phyloP scores from a whole-genome alignment of 2,888 invertebrate species.

The Lasius fuliginosus region DNA sequence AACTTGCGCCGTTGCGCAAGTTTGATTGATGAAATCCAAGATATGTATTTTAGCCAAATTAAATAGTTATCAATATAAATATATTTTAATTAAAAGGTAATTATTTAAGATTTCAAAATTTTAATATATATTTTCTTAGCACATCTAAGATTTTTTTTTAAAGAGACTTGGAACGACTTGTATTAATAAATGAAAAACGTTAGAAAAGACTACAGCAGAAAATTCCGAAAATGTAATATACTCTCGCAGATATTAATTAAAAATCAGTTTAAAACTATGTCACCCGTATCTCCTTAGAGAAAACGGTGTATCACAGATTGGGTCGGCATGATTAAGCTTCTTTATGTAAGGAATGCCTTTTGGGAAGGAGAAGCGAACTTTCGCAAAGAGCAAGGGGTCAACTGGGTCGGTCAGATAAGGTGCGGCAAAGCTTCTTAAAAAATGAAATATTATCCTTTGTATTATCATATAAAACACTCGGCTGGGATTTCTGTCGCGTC shows the following conservation, averaged over 20 bases:
- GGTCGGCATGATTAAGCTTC: constrained; percentile 40
- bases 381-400: constrained; percentile 37
- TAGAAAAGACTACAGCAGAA: neutral
- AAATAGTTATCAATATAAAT: neutral
- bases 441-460: constrained; percentile 38
- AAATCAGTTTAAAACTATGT: constrained; percentile 15
- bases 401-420: constrained; percentile 59
- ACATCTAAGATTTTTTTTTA: neutral
- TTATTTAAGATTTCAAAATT: neutral
- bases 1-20: neutral
- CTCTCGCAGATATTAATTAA: constrained; percentile 21
- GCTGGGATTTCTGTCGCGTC: constrained; percentile 38
- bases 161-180: neutral
- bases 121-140: neutral
- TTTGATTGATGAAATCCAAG: neutral
- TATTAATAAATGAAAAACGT: neutral
- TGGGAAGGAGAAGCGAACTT: neutral
- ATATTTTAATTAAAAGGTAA: neutral
- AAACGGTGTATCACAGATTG: constrained; percentile 32
- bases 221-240: neutral
- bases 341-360: constrained; percentile 50
- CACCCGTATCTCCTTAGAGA: neutral
- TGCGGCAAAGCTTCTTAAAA: constrained; percentile 49
- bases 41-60: neutral
- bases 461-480: constrained; percentile 63